Evolutionary conservation across 2,797 vertebrate species (phyloP).

Genomic region (Sebastes hopkinsi): DNA sequence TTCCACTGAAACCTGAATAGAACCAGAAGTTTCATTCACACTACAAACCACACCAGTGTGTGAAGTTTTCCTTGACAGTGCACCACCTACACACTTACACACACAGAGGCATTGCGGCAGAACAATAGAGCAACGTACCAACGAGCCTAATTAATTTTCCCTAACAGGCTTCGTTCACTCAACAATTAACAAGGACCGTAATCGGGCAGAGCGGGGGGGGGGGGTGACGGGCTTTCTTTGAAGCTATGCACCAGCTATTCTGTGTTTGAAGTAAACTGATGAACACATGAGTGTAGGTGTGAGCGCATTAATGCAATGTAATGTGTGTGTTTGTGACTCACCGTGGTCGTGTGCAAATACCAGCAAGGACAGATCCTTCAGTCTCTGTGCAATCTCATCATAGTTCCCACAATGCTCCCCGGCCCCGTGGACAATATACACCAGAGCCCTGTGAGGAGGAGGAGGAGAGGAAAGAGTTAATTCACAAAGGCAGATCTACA

Average conservation of each 20-base stretch:
- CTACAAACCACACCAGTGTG: not conserved
- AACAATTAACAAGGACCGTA: not conserved
- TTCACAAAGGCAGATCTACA: not conserved
- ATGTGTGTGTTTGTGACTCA: conserved; percentile 76
- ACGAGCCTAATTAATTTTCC: conserved; percentile 3
- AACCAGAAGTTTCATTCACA: not conserved
- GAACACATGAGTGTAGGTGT: conserved; percentile 19
- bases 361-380: conserved; percentile 87
- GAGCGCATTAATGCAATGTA: not conserved
- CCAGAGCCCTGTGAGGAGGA: conserved; percentile 85
- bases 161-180: conserved; percentile 2
- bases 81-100: not conserved
- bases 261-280: not conserved
- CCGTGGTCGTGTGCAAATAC: conserved; percentile 96
- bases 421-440: conserved; percentile 92
- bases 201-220: not conserved
- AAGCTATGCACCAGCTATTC: not conserved
- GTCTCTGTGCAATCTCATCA: conserved; percentile 88
- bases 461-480: not conserved
- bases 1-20: not conserved
- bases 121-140: conserved; percentile 18
- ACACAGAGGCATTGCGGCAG: not conserved
- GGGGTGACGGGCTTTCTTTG: conserved; percentile 6
- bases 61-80: not conserved
- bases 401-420: conserved; percentile 94